These are phyloP conservation scores for Hipposideros armiger DNA, from an alignment of 2,113 vertebrate species.

Conservation along the genomic window DNA sequence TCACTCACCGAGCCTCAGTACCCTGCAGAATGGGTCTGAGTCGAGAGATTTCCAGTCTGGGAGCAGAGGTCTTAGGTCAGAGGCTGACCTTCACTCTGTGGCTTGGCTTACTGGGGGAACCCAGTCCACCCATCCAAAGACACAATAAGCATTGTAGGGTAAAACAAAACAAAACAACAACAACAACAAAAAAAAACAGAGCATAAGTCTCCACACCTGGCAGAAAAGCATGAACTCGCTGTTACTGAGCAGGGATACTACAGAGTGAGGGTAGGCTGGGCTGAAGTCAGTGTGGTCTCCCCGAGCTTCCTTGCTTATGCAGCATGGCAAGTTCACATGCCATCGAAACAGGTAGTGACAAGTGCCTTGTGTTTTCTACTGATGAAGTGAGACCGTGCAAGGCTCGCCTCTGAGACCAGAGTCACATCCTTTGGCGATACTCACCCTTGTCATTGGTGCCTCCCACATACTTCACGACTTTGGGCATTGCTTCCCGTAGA, in stretches of 20 bases:
- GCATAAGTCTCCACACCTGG: not conserved
- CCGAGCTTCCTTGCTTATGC: not conserved
- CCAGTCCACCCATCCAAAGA: not conserved
- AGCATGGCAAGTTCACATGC: rapidly evolving
- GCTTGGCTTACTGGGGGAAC: not conserved
- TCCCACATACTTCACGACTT: constrained; percentile 94
- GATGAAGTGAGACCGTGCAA: not conserved
- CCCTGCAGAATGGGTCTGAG: not conserved
- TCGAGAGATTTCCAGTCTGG: not conserved
- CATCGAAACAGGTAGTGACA: not conserved
- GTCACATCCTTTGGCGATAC: not conserved
- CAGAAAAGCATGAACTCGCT: not conserved
- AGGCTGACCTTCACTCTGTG: not conserved
- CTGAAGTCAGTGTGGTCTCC: not conserved
- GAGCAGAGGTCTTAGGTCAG: not conserved
- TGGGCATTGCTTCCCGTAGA: constrained; percentile 91
- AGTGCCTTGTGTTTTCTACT: not conserved
- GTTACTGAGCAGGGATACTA: too few relatives aligned
- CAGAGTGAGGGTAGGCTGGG: not conserved
- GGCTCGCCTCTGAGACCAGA: not conserved
- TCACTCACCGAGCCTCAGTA: not conserved
- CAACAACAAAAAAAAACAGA: not conserved
- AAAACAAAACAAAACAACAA: too few relatives aligned
- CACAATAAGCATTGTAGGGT: not conserved
- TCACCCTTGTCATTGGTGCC: constrained; percentile 94